Base-by-base conservation (phyloP, 2,888 invertebrate genomes). In the Leptinotarsa rubiginosa region DNA sequence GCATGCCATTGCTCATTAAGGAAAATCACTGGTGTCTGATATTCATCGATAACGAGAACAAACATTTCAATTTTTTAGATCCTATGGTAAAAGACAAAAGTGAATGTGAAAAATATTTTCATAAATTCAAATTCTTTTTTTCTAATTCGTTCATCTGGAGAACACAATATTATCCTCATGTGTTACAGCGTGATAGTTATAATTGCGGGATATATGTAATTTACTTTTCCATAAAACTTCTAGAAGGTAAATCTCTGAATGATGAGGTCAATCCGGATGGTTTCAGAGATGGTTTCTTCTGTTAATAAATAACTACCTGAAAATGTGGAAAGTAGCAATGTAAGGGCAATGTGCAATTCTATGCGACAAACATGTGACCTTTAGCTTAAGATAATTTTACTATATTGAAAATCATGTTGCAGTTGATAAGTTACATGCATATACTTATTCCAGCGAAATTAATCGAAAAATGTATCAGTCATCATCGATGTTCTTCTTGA, bases 21-120 rank as follows among this genome's bases (percentile, higher is more conserved):
- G 16, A 31, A 25, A 59, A 59, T 4, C 59, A 59, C 25, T 59
- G 59, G 59, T 59, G 59, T 59, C 10, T 59, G 7, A 25, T 59
- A n/a, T 22, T 3, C n/a, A 25, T 59, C 18, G 54, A 54, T 54
- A 20, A 54, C 18, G 3, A 59, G 13, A 25, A 22, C 0, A 59
- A 59, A 2, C 0, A 3, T 12, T 59, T 59, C 56, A 59, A 2
- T 22, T 59, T 59, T 22, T 16, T 15, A 16, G 25, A 59, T 22
- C 56, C 56, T 20, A 56, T 12, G 22, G 56, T 22, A 12, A 25
- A 59, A 59, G 1, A 59, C 16, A 13, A 1, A 22, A 7, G 25
- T 12, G 13, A 59, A 13, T 22, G 59, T 59, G 10, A 25, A 59
- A 22, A 59, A 22, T 52, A 52, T 52, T 52, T 52, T 52, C 1